Percentiles rank a stretch among this genome's conserved stretches.
Evolutionary conservation across 2,113 vertebrate species (phyloP).

Genomic region (Barbus barbus): DNA sequence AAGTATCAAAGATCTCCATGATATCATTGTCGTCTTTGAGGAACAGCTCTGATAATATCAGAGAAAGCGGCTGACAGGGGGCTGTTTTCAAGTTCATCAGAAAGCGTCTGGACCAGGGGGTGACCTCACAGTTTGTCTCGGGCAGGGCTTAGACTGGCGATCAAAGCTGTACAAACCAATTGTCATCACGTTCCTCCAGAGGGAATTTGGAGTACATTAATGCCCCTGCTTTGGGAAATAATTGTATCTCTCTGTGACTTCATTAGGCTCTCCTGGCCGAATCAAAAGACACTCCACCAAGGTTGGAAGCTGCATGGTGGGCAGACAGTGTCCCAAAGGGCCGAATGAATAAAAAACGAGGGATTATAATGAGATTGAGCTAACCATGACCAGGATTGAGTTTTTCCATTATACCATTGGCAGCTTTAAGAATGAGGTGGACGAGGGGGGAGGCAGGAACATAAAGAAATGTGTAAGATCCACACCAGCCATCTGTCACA

Average conservation of each 20-base stretch:
- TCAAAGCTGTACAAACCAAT: constrained; percentile 86
- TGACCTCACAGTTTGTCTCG: constrained; percentile 76
- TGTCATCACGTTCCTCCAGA: constrained; percentile 77
- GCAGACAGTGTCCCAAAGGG: constrained; percentile 83
- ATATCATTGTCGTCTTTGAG: constrained; percentile 11
- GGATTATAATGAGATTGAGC: constrained; percentile 95
- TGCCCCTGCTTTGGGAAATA: constrained; percentile 79
- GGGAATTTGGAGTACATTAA: constrained; percentile 82
- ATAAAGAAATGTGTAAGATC: constrained; percentile 79
- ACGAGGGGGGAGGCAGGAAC: constrained; percentile 58
- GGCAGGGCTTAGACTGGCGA: constrained; percentile 78
- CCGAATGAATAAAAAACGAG: constrained; percentile 81
- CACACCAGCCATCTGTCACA: constrained; percentile 82
- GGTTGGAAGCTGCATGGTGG: constrained; percentile 83
- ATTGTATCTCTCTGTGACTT: constrained; percentile 83
- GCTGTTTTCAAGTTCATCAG: constrained; percentile 25
- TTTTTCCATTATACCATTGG: constrained; percentile 77
- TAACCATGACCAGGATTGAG: constrained; percentile 84
- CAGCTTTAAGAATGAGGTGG: constrained; percentile 71
- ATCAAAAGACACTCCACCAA: constrained; percentile 80
- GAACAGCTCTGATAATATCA: constrained; percentile 33
- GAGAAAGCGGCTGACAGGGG: constrained; percentile 8
- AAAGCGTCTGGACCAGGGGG: constrained; percentile 53
- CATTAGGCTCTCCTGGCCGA: constrained; percentile 80
- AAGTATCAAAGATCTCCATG: constrained; percentile 49